Percentiles rank a stretch among this genome's conserved stretches.
These are phyloP conservation scores for Plutella xylostella DNA, from an alignment of 2,888 invertebrate genomes.

Conservation along the genomic window DNA sequence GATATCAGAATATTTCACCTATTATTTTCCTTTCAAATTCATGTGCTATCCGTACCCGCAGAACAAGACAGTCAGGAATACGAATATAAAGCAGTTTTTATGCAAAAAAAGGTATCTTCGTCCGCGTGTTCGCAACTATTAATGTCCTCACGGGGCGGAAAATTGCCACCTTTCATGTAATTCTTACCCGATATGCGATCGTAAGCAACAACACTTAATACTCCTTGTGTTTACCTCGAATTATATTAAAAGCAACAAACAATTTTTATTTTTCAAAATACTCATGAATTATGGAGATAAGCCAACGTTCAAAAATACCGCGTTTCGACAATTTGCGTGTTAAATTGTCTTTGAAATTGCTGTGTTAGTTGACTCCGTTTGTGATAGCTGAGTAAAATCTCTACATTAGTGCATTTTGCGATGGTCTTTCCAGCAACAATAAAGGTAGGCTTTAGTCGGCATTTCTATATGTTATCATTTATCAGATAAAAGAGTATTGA, in stretches of 20 bases:
- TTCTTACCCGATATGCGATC: constrained; percentile 56
- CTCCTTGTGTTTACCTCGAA: constrained; percentile 25
- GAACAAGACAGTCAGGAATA: too few relatives aligned
- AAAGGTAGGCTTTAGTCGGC: too few relatives aligned
- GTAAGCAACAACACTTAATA: constrained; percentile 43
- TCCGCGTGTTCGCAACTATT: constrained; percentile 41
- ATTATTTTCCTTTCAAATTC: too few relatives aligned
- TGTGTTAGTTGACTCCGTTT: too few relatives aligned
- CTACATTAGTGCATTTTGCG: too few relatives aligned
- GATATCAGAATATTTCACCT: too few relatives aligned
- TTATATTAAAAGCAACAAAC: constrained; percentile 32
- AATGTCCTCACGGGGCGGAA: constrained; percentile 58
- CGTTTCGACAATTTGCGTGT: constrained; percentile 36
- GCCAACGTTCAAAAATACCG: constrained; percentile 36
- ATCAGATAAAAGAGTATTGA: too few relatives aligned
- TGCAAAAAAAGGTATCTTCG: constrained; percentile 47
- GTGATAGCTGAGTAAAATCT: not conserved
- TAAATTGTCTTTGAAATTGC: constrained; percentile 52
- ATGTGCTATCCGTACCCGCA: too few relatives aligned
- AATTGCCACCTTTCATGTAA: constrained; percentile 60
- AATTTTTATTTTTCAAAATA: constrained; percentile 37
- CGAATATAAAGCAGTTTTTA: constrained; percentile 41
- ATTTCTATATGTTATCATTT: too few relatives aligned
- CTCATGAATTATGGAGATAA: constrained; percentile 48
- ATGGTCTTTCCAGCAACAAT: too few relatives aligned